Evolutionary conservation across 2,113 vertebrate species (phyloP), one percentile per base, ranked within the genome.

Genomic region (Brachionichthys hirsutus): DNA sequence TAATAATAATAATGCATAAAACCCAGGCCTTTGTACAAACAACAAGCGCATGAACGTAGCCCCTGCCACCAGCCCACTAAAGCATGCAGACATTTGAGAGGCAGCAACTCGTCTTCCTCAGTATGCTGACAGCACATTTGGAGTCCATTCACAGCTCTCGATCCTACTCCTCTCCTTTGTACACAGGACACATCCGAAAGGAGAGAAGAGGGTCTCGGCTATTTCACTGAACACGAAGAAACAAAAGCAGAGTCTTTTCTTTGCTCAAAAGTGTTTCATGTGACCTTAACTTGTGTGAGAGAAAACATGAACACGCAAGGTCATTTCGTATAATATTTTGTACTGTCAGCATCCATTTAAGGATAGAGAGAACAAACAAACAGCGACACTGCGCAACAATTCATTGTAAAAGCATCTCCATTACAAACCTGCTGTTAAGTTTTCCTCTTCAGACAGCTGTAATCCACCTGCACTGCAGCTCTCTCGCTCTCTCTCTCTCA

Each of bases 381-480:
- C 4, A 30, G 51, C 17, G 24, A 13, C 43, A 24, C n/a, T n/a
- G n/a, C 1, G 5, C 9, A 42, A 51, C 54, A 56, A 55, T 36
- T 58, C 30, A 9, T 15, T 45, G 18, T 20, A 3, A 46, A 15
- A 62, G 14, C 55, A 75, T 36, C 17, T 12, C 56, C 41, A 12
- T 35, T 5, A 84, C 87, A 14, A 77, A 89, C 85, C 87, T 87
- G 73, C 54, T 34, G 40, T 1, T 4, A 15, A 48, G 63, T 46
- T 35, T 55, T 74, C 65, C 54, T 64, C 48, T 22, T 10, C 57
- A 68, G 24, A 51, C 56, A 36, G 64, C 54, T 56, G 67, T 15
- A 74, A 86, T 86, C 80, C 85, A 89, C 87, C 85, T 89, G 82
- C 85, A 80, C 67, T 82, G 81, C 81, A 84, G 77, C 19, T 47